Percentiles rank a stretch among this genome's conserved stretches.
Evolutionary conservation across 2,113 vertebrate species (phyloP).

Genomic region (Ophthalmolycus amberensis): DNA sequence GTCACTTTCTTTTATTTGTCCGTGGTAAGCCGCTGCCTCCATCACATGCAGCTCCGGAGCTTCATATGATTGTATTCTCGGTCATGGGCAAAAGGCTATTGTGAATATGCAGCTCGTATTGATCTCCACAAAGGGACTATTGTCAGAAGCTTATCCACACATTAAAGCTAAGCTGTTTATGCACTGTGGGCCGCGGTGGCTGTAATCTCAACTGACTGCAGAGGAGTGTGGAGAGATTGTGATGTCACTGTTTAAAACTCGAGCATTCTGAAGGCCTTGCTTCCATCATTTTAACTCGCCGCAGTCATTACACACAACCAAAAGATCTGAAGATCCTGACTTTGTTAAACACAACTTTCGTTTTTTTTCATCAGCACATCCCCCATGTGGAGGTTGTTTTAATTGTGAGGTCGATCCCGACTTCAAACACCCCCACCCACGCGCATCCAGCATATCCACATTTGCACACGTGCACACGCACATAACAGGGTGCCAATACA

Average conservation of each 20-base stretch:
- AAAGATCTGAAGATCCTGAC: not conserved
- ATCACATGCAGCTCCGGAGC: constrained; percentile 56
- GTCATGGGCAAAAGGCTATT: constrained; percentile 40
- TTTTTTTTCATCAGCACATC: not conserved
- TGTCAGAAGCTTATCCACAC: constrained; percentile 61
- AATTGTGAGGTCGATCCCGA: constrained; percentile 47
- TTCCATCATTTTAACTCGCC: not conserved
- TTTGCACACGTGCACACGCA: constrained; percentile 25
- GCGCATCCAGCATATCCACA: constrained; percentile 30
- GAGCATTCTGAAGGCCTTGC: not conserved
- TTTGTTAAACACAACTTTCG: not conserved
- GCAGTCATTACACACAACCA: not conserved
- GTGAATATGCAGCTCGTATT: constrained; percentile 56
- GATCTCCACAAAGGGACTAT: constrained; percentile 57
- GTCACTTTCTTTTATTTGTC: constrained; percentile 61
- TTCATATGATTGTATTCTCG: constrained; percentile 51
- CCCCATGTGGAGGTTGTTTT: constrained; percentile 33
- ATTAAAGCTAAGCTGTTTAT: constrained; percentile 65
- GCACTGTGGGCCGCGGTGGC: constrained; percentile 36
- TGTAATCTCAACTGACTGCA: constrained; percentile 54
- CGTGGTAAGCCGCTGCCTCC: constrained; percentile 43
- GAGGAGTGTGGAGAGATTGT: constrained; percentile 39
- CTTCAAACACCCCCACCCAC: constrained; percentile 47
- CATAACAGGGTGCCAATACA: constrained; percentile 40
- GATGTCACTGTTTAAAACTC: constrained; percentile 39